Evolutionary conservation across 2,113 vertebrate species (phyloP).

Genomic region (Aegotheles bennettii): DNA sequence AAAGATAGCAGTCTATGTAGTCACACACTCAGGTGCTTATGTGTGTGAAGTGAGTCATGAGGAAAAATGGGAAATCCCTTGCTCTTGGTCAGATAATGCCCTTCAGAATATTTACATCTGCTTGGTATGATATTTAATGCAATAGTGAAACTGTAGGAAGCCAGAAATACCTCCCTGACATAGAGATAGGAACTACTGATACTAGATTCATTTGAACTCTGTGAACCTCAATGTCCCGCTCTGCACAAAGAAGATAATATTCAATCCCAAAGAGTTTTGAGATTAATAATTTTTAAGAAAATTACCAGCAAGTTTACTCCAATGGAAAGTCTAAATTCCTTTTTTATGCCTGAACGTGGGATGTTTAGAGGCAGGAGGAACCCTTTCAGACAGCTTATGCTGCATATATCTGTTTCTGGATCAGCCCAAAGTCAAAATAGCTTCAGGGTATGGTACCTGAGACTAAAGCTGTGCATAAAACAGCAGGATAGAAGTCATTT

Average conservation of each 20-base stretch:
- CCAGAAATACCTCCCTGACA: neutral
- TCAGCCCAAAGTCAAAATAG: neutral
- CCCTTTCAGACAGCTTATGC: neutral
- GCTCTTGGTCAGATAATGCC: neutral
- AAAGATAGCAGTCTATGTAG: conserved; percentile 61
- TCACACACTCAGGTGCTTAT: neutral
- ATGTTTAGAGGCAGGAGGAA: neutral
- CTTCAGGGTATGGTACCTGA: neutral
- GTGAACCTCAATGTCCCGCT: neutral
- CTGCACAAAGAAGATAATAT: neutral
- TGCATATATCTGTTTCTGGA: neutral
- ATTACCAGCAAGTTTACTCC: neutral
- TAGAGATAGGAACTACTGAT: neutral
- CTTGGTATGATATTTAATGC: neutral
- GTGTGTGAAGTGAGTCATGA: conserved; percentile 30
- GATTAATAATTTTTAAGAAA: neutral
- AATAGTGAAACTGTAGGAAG: neutral
- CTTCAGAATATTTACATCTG: neutral
- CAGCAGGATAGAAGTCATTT: neutral
- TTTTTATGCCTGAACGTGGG: neutral
- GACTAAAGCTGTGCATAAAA: neutral
- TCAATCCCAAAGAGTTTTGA: neutral
- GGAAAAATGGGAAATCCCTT: conserved; percentile 16
- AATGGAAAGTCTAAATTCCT: neutral
- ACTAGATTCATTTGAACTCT: neutral